phyloP scores from a whole-genome alignment of 2,797 vertebrate species.

The Cercopithecus diana region DNA sequence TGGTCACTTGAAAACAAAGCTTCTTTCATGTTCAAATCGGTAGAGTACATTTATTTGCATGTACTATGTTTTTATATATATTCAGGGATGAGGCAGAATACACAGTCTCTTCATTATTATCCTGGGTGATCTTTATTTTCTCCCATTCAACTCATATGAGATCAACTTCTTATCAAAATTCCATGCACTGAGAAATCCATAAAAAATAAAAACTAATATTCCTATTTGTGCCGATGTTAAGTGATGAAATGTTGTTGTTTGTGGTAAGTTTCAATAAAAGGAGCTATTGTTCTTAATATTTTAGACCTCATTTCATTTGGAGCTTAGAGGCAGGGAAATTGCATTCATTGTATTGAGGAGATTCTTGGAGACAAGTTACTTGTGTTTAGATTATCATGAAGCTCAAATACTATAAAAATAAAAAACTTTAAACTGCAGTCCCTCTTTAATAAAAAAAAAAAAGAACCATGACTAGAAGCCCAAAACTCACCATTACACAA shows the following conservation, averaged over 20 bases:
- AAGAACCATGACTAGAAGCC: background rate
- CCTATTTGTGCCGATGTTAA: background rate
- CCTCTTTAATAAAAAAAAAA: slow-evolving; percentile 19
- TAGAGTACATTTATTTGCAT: background rate
- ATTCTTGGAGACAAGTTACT: background rate
- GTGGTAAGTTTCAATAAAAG: background rate
- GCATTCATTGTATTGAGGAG: background rate
- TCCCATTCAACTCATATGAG: background rate
- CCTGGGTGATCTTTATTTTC: background rate
- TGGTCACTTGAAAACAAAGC: background rate
- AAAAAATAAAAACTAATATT: background rate
- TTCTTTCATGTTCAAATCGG: background rate
- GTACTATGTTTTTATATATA: background rate
- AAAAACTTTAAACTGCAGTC: background rate
- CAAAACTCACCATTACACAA: background rate
- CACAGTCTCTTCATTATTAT: background rate
- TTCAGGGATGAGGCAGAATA: background rate
- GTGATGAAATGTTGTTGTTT: background rate
- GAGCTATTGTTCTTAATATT: background rate
- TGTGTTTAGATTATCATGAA: slow-evolving; percentile 2
- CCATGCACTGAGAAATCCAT: background rate
- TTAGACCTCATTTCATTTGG: background rate
- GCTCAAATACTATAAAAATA: background rate
- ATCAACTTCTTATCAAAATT: background rate
- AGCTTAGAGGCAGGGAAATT: background rate